Conservation (phyloP, 2,797 vertebrate species). For the Coregonus sp. region DNA sequence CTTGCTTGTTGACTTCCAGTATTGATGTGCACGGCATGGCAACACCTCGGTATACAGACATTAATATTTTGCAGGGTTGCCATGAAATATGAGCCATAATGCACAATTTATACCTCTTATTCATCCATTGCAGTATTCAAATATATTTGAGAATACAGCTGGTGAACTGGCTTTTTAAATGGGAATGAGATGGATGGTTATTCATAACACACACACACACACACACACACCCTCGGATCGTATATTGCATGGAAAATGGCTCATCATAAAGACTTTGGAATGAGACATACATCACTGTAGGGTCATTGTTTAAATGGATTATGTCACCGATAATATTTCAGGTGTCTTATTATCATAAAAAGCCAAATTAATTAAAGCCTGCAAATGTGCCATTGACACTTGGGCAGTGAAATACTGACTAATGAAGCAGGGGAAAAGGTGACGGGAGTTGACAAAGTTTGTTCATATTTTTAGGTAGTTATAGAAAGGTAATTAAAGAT, state of each 20-base stretch:
- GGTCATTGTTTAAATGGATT: slow-evolving; percentile 40
- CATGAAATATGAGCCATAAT: slow-evolving; percentile 47
- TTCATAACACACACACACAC: slow-evolving; percentile 30
- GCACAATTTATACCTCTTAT: slow-evolving; percentile 36
- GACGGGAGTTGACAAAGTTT: slow-evolving; percentile 2
- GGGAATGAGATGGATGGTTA: slow-evolving; percentile 37
- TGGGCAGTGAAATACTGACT: neutral
- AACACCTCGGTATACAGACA: slow-evolving; percentile 25
- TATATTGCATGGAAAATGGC: slow-evolving; percentile 36
- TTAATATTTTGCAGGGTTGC: slow-evolving; percentile 39
- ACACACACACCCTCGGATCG: slow-evolving; percentile 15
- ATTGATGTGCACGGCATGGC: slow-evolving; percentile 30
- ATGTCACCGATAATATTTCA: slow-evolving; percentile 46
- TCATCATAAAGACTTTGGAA: slow-evolving; percentile 34
- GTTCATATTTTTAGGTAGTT: slow-evolving; percentile 23
- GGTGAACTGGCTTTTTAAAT: slow-evolving; percentile 42
- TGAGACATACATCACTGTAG: slow-evolving; percentile 30
- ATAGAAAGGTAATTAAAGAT: slow-evolving; percentile 45
- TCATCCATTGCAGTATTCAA: slow-evolving; percentile 38
- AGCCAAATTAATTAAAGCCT: slow-evolving; percentile 42
- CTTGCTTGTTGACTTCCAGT: slow-evolving; percentile 13
- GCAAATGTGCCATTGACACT: slow-evolving; percentile 19
- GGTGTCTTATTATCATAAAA: slow-evolving; percentile 43
- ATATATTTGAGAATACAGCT: slow-evolving; percentile 34
- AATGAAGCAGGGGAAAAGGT: neutral